Base-by-base conservation (phyloP, 2,113 vertebrate genomes). In the Cercocebus atys region DNA sequence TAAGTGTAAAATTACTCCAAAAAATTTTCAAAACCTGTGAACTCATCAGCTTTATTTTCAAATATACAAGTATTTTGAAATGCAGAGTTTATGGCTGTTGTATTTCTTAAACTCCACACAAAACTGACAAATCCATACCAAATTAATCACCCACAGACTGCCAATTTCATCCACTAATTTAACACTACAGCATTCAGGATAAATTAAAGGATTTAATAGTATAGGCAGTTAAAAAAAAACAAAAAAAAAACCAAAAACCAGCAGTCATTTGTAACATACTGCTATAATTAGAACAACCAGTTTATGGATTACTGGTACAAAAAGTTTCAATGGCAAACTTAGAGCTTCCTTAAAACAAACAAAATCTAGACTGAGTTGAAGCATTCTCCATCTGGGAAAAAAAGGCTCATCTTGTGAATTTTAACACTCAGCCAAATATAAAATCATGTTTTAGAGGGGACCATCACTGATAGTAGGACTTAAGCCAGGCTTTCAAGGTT, bases 51-150 rank as follows among this genome's bases (percentile, higher is more conserved):
- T 96, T 96, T 96, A 97, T 96, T 98, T 97, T 40, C 88, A 97
- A 97, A 97, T 88, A 93, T 55, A 86, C 61, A 84, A 80, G 70
- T 86, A 94, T 76, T 96, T 82, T 97, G 75, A 96, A 76, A 92
- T 12, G 5, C 20, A 80, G 13, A 80, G 27, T 30, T 96, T 84
- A 86, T 85, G 68, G 52, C 87, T 52, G 59, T 52, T 92, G 35
- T 40, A 40, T 76, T 94, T 96, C 72, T 50, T 32, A 97, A 89
- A 92, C 20, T 52, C n/a, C 88, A 83, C 27, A 73, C 20, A 93
- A 82, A 80, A 79, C 66, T 68, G 83, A 96, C 17, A 87, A 94
- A 92, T 88, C 20, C n/a, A 52, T 3, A 89, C 6, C 61, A 88
- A 73, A 43, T 68, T 8, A 50, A 47, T 61, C 61, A 81, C 27